phyloP scores from a whole-genome alignment of 1,140 invertebrate genomes.

The Halesus radiatus region DNA sequence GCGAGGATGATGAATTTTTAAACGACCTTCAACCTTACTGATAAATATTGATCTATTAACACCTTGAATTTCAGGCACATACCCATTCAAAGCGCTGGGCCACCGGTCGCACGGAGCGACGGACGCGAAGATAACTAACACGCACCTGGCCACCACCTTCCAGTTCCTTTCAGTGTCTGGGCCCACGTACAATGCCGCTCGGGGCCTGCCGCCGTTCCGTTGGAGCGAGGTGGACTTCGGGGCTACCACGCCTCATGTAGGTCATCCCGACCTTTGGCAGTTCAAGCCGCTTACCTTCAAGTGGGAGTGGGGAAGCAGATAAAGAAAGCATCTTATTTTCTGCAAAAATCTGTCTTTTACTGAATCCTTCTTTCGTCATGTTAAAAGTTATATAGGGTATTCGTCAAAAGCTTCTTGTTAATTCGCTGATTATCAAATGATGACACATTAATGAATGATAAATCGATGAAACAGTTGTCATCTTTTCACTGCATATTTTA shows the following conservation, averaged over 20 bases:
- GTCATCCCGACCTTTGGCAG: conserved; percentile 76
- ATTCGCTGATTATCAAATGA: too few species aligned
- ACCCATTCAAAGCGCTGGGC: conserved; percentile 76
- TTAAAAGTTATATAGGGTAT: too few species aligned
- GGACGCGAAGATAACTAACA: conserved; percentile 75
- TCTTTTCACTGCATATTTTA: too few species aligned
- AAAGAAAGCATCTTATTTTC: conserved; percentile 23
- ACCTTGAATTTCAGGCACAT: conserved; percentile 65
- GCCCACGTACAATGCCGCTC: conserved; percentile 72
- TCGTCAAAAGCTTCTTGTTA: too few species aligned
- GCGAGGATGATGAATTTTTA: too few species aligned
- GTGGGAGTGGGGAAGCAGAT: conserved; percentile 60
- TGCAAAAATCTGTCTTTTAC: too few species aligned
- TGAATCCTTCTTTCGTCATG: too few species aligned
- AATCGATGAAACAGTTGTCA: too few species aligned
- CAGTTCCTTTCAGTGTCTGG: conserved; percentile 74
- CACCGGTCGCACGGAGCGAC: conserved; percentile 77
- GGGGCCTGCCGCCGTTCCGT: conserved; percentile 74
- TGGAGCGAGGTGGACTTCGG: conserved; percentile 75
- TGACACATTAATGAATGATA: too few species aligned
- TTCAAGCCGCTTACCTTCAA: conserved; percentile 58
- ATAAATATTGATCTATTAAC: too few species aligned
- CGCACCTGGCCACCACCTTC: conserved; percentile 60
- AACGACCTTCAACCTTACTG: too few species aligned
- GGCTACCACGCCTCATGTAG: conserved; percentile 69